Conservation (phyloP, 2,113 vertebrate genomes). For the Heterotilapia buettikoferi region DNA sequence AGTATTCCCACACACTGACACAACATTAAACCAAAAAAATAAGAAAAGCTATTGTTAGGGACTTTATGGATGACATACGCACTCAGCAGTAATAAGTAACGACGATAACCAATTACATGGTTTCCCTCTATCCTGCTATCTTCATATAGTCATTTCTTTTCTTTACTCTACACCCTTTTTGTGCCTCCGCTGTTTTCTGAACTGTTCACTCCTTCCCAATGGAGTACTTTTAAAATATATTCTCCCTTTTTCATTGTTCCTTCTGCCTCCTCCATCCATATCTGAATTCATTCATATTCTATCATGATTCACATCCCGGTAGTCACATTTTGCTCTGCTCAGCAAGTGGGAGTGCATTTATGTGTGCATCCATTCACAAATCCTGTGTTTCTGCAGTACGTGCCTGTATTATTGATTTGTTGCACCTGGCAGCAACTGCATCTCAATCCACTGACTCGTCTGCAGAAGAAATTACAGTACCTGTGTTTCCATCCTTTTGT, state of each 20-base stretch:
- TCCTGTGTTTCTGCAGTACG: not conserved
- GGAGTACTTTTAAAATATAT: not conserved
- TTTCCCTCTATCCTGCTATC: not conserved
- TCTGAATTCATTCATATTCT: not conserved
- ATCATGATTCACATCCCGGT: not conserved
- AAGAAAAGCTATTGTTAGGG: not conserved
- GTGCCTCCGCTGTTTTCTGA: not conserved
- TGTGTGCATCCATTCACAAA: slow-evolving; percentile 24
- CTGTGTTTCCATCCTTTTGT: not conserved
- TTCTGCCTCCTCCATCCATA: not conserved
- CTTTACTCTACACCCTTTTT: not conserved
- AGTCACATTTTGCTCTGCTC: not conserved
- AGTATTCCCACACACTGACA: not conserved
- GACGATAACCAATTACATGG: not conserved
- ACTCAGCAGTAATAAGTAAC: not conserved
- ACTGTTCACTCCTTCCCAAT: not conserved
- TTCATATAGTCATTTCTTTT: not conserved
- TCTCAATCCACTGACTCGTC: not conserved
- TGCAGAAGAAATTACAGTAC: not conserved
- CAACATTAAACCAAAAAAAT: not conserved
- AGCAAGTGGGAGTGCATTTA: not conserved
- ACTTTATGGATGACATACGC: not conserved
- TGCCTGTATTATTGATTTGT: not conserved
- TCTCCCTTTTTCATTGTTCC: not conserved
- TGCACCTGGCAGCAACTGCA: not conserved